These are phyloP conservation scores for Dromas ardeola DNA, from an alignment of 2,113 vertebrate species.

Conservation along the genomic window DNA sequence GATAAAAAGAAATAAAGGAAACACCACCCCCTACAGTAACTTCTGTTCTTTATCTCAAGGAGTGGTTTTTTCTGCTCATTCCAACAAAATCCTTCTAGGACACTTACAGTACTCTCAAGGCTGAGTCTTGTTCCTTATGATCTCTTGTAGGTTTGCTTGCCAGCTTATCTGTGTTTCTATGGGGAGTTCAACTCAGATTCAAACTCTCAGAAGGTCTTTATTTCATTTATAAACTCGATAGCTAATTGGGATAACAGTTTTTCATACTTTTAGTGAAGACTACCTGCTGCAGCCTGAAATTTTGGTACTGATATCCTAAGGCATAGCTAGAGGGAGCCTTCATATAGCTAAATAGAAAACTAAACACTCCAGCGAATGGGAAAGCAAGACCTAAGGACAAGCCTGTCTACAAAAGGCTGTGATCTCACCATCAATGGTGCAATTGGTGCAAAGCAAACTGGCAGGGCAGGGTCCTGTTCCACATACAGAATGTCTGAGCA, in stretches of 20 bases:
- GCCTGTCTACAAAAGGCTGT: background rate
- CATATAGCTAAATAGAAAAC: background rate
- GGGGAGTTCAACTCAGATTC: background rate
- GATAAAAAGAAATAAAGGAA: background rate
- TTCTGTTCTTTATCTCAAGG: background rate
- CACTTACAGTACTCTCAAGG: background rate
- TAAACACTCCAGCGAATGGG: background rate
- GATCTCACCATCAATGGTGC: accelerated
- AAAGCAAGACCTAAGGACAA: background rate
- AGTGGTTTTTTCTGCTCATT: background rate
- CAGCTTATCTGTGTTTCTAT: background rate
- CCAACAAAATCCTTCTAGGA: background rate
- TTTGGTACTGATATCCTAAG: background rate
- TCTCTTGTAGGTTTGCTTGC: background rate
- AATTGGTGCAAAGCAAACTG: accelerated
- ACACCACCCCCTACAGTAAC: background rate
- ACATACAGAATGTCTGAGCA: background rate
- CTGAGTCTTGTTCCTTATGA: background rate
- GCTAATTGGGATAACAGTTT: background rate
- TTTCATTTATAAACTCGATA: background rate
- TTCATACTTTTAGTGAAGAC: background rate
- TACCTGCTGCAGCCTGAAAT: background rate
- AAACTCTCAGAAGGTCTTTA: background rate
- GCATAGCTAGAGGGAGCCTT: background rate
- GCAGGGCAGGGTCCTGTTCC: background rate